Evolutionary conservation across 2,797 vertebrate genomes (phyloP), one percentile per base, ranked within the genome.

Genomic region (Cuculus canorus): DNA sequence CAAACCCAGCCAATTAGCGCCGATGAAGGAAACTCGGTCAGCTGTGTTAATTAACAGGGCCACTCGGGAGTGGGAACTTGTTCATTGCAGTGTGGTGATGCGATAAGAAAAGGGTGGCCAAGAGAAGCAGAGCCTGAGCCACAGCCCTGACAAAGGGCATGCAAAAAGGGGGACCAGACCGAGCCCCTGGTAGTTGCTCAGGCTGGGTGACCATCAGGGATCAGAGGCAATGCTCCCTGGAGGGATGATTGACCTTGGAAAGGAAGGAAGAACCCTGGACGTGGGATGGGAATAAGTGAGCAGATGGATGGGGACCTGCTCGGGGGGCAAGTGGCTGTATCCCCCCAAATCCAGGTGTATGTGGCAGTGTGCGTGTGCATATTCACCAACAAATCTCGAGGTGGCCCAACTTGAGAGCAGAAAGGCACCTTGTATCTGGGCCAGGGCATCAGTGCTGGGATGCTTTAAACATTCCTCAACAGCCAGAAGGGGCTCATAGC

Each of bases 211-310:
- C 41, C n/a, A 21, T 2, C 0, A 2, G 2, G 23, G 28, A 17
- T 2, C 16, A 32, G 1, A 33, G 68, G 10, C 39, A 5, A 2
- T 0, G 1, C 47, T 50, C 39, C 72, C 1, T 0, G 66, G 57
- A 60, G 41, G 18, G 24, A 22, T 0, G 6, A 2, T 39, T 10
- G 30, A 11, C 41, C 14, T n/a, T 5, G 78, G 33, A 41, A 33
- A 47, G 71, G 32, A 47, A 4, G 41, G 41, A 28, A 41, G 0
- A 0, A 17, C 6, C 35, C 27, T 13, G 63, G 23, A 3, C 28
- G 41, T 0, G 10, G 13, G 19, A 19, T 32, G 53, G 64, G 43
- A 63, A n/a, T 0, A 0, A 33, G 16, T 39, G 39, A 39, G 39
- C 39, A 39, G 39, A 39, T 6, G 43, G 47, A 47, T 21, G 47